Conservation (phyloP, 2,888 invertebrate genomes). For the Isoperla grammatica region DNA sequence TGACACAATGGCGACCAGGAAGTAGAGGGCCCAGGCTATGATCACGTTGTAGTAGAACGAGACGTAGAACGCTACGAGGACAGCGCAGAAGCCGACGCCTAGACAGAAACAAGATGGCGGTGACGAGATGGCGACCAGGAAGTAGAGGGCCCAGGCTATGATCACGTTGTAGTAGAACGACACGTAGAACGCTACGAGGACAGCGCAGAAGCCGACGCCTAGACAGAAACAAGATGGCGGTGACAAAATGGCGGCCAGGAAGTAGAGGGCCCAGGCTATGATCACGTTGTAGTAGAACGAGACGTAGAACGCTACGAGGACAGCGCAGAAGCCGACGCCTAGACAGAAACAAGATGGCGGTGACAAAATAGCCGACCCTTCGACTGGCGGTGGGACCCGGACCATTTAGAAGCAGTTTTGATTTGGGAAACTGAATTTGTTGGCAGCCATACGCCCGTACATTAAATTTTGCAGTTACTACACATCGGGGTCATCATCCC, state of each 20-base stretch:
- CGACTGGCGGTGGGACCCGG: too few species aligned
- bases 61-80: constrained; percentile 72
- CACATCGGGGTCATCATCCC: too few species aligned
- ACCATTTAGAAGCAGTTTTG: too few species aligned
- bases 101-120: too few species aligned
- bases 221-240: too few species aligned
- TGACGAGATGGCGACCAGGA: constrained; percentile 67
- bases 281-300: constrained; percentile 82
- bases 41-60: constrained; percentile 82
- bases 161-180: constrained; percentile 82
- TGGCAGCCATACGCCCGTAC: too few species aligned
- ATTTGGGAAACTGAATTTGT: too few species aligned
- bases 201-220: constrained; percentile 76
- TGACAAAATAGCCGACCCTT: too few species aligned
- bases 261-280: constrained; percentile 79
- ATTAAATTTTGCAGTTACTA: too few species aligned
- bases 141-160: constrained; percentile 79
- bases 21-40: constrained; percentile 79
- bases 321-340: constrained; percentile 76
- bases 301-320: constrained; percentile 72
- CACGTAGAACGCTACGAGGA: constrained; percentile 72
- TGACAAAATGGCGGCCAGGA: constrained; percentile 70
- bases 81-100: constrained; percentile 76
- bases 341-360: too few species aligned
- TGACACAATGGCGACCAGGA: constrained; percentile 70